A percentile compares a stretch with the other conserved stretches of the same genome.
These are phyloP conservation scores for Rhinoderma darwinii DNA, from an alignment of 2,113 vertebrate species.

Conservation along the genomic window DNA sequence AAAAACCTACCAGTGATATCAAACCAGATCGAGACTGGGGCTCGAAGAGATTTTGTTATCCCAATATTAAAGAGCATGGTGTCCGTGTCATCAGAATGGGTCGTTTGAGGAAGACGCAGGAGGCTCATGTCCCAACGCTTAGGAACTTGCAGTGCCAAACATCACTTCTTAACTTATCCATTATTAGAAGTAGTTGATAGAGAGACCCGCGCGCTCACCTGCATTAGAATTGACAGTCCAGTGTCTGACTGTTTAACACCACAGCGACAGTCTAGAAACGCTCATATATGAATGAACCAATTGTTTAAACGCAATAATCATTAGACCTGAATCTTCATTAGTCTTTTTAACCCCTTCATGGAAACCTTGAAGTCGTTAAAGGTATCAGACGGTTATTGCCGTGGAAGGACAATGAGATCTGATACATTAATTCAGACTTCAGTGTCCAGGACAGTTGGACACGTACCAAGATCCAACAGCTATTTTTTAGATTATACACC, in stretches of 20 bases:
- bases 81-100: not conserved
- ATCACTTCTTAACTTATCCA: not conserved
- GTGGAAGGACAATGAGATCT: constrained; percentile 1
- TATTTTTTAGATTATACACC: not conserved
- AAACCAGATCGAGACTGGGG: constrained; percentile 39
- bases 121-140: not conserved
- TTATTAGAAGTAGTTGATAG: constrained; percentile 16
- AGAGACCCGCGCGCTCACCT: constrained; percentile 20
- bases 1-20: constrained; percentile 42
- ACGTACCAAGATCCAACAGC: not conserved
- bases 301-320: constrained; percentile 14
- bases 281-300: constrained; percentile 1
- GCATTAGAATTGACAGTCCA: constrained; percentile 25
- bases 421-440: not conserved
- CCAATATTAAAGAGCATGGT: constrained; percentile 42
- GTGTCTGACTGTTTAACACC: constrained; percentile 12
- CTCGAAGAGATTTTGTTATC: not conserved
- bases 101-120: constrained; percentile 16
- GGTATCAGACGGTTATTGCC: not conserved
- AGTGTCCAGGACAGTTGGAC: constrained; percentile 1
- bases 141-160: constrained; percentile 14
- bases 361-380: not conserved
- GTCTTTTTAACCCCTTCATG: constrained; percentile 28
- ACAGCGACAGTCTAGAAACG: not conserved
- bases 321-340: constrained; percentile 39